Percentiles rank a stretch among this genome's conserved stretches.
Evolutionary conservation across 2,797 vertebrate species (phyloP).

Genomic region (Erethizon dorsatum): DNA sequence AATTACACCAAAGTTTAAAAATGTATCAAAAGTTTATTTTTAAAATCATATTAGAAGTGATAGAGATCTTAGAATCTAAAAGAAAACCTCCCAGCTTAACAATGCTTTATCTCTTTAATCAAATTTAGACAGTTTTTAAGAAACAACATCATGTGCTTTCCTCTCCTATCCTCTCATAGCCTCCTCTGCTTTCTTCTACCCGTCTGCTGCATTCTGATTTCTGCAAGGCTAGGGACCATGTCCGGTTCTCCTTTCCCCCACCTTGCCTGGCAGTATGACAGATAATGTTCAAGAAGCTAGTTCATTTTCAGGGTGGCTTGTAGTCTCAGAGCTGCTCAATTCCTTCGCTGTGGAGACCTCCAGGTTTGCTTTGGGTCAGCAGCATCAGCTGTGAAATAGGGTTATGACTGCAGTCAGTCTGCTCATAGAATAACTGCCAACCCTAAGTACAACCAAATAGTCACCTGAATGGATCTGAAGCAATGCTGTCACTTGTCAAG

Average conservation of each 20-base stretch:
- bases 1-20: slow-evolving; percentile 62
- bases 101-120: slow-evolving; percentile 24
- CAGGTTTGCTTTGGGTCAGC: slow-evolving; percentile 35
- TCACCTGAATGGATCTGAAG: slow-evolving; percentile 59
- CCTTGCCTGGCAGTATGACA: not conserved
- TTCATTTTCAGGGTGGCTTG: slow-evolving; percentile 36
- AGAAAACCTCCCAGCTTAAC: slow-evolving; percentile 28
- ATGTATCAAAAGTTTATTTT: not conserved
- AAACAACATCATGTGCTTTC: not conserved
- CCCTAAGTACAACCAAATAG: slow-evolving; percentile 17
- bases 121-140: slow-evolving; percentile 31
- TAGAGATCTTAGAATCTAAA: slow-evolving; percentile 14
- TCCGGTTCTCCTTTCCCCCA: slow-evolving; percentile 28
- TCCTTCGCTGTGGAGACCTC: not conserved
- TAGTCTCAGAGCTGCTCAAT: not conserved
- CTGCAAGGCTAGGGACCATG: not conserved
- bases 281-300: not conserved
- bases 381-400: slow-evolving; percentile 15
- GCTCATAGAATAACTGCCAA: slow-evolving; percentile 54
- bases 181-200: not conserved
- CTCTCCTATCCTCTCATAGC: not conserved
- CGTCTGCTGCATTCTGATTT: not conserved
- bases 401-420: not conserved
- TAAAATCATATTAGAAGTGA: slow-evolving; percentile 8
- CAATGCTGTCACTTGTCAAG: not conserved